These are phyloP conservation scores for Clistopyga incitator DNA, from an alignment of 2,888 invertebrate species.

Conservation along the genomic window DNA sequence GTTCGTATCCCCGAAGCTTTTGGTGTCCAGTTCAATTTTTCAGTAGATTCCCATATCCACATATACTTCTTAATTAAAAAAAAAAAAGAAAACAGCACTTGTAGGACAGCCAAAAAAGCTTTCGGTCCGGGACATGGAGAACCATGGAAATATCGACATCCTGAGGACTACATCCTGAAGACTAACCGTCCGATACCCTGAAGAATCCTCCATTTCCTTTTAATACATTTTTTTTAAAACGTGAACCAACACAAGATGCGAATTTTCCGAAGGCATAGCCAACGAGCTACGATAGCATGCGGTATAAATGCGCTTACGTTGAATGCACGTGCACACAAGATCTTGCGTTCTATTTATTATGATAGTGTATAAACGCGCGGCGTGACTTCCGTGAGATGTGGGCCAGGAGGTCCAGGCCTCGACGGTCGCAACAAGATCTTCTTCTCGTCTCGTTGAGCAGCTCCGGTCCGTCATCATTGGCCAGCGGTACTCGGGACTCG, in stretches of 20 bases:
- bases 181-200: too few relatives aligned
- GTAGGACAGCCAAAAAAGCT: too few relatives aligned
- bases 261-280: conserved; percentile 28
- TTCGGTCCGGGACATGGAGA: too few relatives aligned
- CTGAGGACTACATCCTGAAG: too few relatives aligned
- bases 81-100: too few relatives aligned
- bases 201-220: too few relatives aligned
- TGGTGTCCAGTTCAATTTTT: too few relatives aligned
- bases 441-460: conserved; percentile 23
- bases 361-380: conserved; percentile 50
- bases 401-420: conserved; percentile 45
- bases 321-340: conserved; percentile 25
- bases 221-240: too few relatives aligned
- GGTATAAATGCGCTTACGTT: conserved; percentile 31
- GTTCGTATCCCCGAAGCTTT: too few relatives aligned
- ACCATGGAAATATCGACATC: too few relatives aligned
- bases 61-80: too few relatives aligned
- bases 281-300: background rate
- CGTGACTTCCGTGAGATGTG: conserved; percentile 63
- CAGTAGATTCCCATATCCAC: too few relatives aligned
- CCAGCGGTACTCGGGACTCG: background rate
- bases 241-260: background rate
- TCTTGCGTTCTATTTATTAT: conserved; percentile 61
- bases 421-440: conserved; percentile 57
- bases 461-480: conserved; percentile 7